Conservation (phyloP, 2,888 invertebrate genomes). For the Mactromeris polynyma region DNA sequence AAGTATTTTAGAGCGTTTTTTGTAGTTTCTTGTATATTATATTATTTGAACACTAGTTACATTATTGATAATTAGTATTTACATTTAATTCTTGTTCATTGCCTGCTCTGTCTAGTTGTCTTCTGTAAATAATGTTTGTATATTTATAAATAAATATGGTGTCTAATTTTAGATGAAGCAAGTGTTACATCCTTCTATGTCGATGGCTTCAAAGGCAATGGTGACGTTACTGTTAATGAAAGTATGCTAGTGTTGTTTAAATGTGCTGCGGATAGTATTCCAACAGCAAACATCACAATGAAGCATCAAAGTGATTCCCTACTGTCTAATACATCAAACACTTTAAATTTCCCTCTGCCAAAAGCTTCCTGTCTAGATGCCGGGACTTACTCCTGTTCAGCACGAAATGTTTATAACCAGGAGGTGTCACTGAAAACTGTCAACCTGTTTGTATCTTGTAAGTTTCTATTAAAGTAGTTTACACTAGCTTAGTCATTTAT, state of each 20-base stretch:
- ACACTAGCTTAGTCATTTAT: too few species aligned
- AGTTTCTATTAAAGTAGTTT: too few species aligned
- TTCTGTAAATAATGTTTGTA: too few species aligned
- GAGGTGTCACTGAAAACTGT: not conserved
- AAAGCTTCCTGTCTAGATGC: not conserved
- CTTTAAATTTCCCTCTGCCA: not conserved
- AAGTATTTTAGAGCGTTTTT: too few species aligned
- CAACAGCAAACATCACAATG: not conserved
- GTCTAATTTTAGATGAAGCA: conserved; percentile 1
- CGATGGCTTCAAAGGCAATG: not conserved
- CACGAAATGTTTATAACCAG: not conserved
- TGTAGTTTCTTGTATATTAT: too few species aligned
- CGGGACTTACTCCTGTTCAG: conserved; percentile 1
- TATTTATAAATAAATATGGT: not conserved
- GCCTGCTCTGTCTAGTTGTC: not conserved
- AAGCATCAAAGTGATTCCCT: not conserved
- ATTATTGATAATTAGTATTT: too few species aligned
- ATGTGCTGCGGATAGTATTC: conserved; percentile 14
- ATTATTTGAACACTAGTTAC: too few species aligned
- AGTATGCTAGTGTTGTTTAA: not conserved
- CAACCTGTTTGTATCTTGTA: conserved; percentile 3
- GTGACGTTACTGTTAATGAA: not conserved
- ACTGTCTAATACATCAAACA: not conserved
- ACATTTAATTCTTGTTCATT: not conserved
- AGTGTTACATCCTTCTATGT: conserved; percentile 17